A percentile compares a stretch with the other conserved stretches of the same genome.
Conservation (phyloP, 2,888 invertebrate genomes). For the Sussaba pulchella region DNA sequence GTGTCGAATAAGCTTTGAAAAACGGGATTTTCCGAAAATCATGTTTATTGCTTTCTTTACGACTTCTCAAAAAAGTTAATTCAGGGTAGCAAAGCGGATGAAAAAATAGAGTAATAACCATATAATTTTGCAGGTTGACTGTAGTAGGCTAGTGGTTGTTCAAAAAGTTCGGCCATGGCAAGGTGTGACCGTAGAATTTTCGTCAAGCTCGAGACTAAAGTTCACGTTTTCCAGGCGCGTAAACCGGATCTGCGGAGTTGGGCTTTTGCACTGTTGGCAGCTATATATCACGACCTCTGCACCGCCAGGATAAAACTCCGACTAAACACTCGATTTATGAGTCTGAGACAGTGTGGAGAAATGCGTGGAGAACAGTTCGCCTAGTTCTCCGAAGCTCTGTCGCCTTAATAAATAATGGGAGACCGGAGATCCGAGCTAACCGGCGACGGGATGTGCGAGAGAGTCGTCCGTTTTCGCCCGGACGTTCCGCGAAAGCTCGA, state of each 20-base stretch:
- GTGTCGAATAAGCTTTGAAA: no score
- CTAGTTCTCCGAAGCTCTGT: slow-evolving; percentile 40
- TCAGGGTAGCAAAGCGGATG: neutral
- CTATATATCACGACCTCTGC: slow-evolving; percentile 54
- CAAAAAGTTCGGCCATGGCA: slow-evolving; percentile 6
- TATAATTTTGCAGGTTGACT: neutral
- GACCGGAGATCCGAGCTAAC: slow-evolving; percentile 64
- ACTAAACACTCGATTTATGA: slow-evolving; percentile 72
- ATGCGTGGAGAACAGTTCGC: slow-evolving; percentile 46
- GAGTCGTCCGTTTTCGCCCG: slow-evolving; percentile 54
- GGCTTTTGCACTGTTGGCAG: slow-evolving; percentile 53
- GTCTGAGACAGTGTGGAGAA: slow-evolving; percentile 63
- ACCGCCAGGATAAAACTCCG: slow-evolving; percentile 58
- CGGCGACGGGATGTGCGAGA: slow-evolving; percentile 55
- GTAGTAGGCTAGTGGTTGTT: neutral
- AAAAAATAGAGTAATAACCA: neutral
- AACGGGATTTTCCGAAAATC: no score
- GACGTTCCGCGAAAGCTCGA: slow-evolving; percentile 51
- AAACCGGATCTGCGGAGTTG: slow-evolving; percentile 50
- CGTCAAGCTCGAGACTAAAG: slow-evolving; percentile 22
- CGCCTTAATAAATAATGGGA: slow-evolving; percentile 73
- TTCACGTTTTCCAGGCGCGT: slow-evolving; percentile 50
- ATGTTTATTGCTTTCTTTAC: neutral
- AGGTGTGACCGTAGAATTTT: slow-evolving; percentile 20
- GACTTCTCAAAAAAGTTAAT: neutral